Percentiles rank a stretch among this genome's conserved stretches.
phyloP scores from a whole-genome alignment of 1,140 invertebrate species.

The Phocides pigmalion region DNA sequence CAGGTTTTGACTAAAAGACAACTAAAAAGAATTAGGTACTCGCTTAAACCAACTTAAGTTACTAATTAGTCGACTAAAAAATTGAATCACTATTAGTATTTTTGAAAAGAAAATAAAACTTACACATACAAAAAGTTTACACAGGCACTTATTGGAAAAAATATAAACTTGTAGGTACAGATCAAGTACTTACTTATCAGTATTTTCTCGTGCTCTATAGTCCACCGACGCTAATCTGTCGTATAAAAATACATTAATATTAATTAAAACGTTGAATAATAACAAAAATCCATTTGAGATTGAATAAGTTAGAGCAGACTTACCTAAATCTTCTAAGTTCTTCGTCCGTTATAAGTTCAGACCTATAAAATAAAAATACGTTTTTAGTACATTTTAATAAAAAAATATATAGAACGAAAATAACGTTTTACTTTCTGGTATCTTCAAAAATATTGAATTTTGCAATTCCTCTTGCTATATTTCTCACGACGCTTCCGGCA shows the following conservation, averaged over 20 bases:
- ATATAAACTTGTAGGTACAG: no score
- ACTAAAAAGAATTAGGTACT: no score
- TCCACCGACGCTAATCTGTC: slow-evolving; percentile 46
- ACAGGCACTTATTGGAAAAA: no score
- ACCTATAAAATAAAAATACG: slow-evolving; percentile 46
- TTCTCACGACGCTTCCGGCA: slow-evolving; percentile 55
- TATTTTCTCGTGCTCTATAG: slow-evolving; percentile 27
- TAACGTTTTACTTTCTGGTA: slow-evolving; percentile 47
- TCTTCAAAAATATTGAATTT: slow-evolving; percentile 57
- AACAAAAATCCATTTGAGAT: no score
- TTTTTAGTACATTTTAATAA: not conserved
- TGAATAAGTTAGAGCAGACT: not conserved
- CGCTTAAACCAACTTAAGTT: no score
- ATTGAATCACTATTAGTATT: no score
- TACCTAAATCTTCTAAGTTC: slow-evolving; percentile 54
- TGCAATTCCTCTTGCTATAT: slow-evolving; percentile 51
- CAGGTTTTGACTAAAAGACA: no score
- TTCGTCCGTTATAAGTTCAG: slow-evolving; percentile 57
- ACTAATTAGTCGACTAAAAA: no score
- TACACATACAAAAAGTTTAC: no score
- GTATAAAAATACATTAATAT: slow-evolving; percentile 21
- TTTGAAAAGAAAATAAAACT: no score
- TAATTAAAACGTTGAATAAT: slow-evolving; percentile 12
- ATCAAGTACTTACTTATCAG: slow-evolving; percentile 42
- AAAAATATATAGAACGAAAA: not conserved